These are phyloP conservation scores for Drosophila subsilvestris DNA, from an alignment of 2,888 invertebrate species.

Conservation along the genomic window DNA sequence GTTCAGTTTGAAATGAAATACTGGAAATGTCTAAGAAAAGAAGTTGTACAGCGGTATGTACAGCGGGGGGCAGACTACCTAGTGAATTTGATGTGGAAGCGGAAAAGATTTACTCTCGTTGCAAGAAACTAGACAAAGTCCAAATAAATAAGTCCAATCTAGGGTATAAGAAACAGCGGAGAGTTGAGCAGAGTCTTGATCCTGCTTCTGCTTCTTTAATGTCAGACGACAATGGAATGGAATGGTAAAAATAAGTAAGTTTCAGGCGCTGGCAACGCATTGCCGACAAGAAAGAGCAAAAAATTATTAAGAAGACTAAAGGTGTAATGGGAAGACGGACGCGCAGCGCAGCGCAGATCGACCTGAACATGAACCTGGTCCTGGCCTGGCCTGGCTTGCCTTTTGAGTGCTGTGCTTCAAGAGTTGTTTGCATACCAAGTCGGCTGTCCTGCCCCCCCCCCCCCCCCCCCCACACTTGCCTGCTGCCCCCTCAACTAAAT, in stretches of 20 bases:
- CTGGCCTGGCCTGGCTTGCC: conserved; percentile 12
- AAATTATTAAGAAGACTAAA: conserved; percentile 61
- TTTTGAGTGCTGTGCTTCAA: conserved; percentile 14
- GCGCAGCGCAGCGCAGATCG: conserved; percentile 25
- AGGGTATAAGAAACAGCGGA: too few relatives aligned
- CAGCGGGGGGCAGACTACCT: not conserved
- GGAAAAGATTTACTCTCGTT: not conserved
- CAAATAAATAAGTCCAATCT: too few relatives aligned
- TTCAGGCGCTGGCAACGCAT: conserved; percentile 31
- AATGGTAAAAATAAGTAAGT: conserved; percentile 5
- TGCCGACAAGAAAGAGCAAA: conserved; percentile 42
- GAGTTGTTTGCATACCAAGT: conserved; percentile 60
- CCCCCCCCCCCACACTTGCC: too few relatives aligned
- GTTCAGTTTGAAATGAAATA: too few relatives aligned
- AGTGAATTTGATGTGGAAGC: not conserved
- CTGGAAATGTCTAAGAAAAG: too few relatives aligned
- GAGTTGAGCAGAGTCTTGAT: not conserved
- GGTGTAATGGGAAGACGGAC: conserved; percentile 63
- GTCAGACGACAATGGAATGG: conserved; percentile 1
- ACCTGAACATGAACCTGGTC: conserved; percentile 16
- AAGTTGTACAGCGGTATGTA: not conserved
- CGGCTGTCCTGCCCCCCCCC: conserved; percentile 19
- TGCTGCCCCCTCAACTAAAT: conserved; percentile 5
- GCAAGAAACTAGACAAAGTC: not conserved
- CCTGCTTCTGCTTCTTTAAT: not conserved